phyloP scores from a whole-genome alignment of 64 coral and sea anemone genomes.

The Porites lutea region DNA sequence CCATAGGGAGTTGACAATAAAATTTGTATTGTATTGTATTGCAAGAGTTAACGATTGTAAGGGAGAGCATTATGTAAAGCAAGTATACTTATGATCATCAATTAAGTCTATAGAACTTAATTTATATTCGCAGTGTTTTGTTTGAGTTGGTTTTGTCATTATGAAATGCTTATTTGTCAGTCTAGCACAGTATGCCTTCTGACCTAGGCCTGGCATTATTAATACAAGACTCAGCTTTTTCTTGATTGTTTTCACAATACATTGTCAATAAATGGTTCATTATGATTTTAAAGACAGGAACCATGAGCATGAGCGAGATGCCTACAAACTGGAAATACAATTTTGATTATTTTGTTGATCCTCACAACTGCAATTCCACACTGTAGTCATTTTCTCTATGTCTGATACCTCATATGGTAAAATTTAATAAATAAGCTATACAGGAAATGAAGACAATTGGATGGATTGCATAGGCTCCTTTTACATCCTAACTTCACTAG shows the following conservation, averaged over 20 bases:
- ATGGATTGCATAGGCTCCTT: neutral
- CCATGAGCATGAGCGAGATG: neutral
- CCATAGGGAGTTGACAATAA: too few species aligned
- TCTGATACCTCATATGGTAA: neutral
- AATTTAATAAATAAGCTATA: neutral
- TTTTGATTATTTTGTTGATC: neutral
- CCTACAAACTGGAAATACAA: conserved; percentile 7
- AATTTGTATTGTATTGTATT: too few species aligned
- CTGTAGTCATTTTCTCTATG: neutral
- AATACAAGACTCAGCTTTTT: neutral
- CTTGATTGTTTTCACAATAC: neutral
- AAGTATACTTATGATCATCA: neutral
- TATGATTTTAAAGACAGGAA: neutral
- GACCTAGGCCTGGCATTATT: neutral
- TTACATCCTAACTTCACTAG: neutral
- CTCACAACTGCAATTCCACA: neutral
- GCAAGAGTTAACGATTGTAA: neutral
- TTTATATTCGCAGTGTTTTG: neutral
- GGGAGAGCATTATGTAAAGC: neutral
- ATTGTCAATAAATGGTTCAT: neutral
- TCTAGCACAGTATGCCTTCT: neutral
- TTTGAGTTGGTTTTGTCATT: neutral
- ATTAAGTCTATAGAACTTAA: neutral
- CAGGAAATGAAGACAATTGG: neutral
- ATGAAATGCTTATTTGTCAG: neutral